Percentiles rank a stretch among this genome's conserved stretches.
These are phyloP conservation scores for Luscinia megarhynchos DNA, from an alignment of 2,797 vertebrate genomes.

Conservation along the genomic window DNA sequence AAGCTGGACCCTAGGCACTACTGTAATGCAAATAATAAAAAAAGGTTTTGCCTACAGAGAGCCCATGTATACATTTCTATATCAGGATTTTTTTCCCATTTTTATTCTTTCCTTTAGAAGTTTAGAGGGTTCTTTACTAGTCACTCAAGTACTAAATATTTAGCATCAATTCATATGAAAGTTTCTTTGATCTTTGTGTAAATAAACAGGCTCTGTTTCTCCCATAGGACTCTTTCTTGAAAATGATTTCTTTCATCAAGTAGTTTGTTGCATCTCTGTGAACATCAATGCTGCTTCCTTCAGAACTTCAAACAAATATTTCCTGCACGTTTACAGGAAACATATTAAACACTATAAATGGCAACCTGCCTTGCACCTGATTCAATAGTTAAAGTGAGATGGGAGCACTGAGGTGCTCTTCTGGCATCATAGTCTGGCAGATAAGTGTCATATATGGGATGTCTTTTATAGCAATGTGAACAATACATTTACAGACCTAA, in stretches of 20 bases:
- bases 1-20: not conserved
- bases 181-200: slow-evolving; percentile 76
- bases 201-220: slow-evolving; percentile 76
- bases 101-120: slow-evolving; percentile 34
- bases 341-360: slow-evolving; percentile 68
- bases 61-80: not conserved
- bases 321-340: slow-evolving; percentile 78
- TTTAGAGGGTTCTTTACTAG: slow-evolving; percentile 60
- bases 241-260: slow-evolving; percentile 79
- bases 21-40: not conserved
- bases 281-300: slow-evolving; percentile 77
- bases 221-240: slow-evolving; percentile 66
- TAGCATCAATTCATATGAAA: slow-evolving; percentile 67
- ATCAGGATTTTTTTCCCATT: not conserved
- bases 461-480: not conserved
- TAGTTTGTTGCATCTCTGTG: slow-evolving; percentile 71
- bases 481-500: not conserved
- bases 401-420: not conserved
- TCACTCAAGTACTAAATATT: slow-evolving; percentile 62
- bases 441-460: not conserved
- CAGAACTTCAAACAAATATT: slow-evolving; percentile 77
- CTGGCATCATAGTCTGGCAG: not conserved
- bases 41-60: not conserved
- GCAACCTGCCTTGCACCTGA: slow-evolving; percentile 60
- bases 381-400: slow-evolving; percentile 3